Conservation (phyloP, 2,888 invertebrate genomes). For the Ernsta delagoae region DNA sequence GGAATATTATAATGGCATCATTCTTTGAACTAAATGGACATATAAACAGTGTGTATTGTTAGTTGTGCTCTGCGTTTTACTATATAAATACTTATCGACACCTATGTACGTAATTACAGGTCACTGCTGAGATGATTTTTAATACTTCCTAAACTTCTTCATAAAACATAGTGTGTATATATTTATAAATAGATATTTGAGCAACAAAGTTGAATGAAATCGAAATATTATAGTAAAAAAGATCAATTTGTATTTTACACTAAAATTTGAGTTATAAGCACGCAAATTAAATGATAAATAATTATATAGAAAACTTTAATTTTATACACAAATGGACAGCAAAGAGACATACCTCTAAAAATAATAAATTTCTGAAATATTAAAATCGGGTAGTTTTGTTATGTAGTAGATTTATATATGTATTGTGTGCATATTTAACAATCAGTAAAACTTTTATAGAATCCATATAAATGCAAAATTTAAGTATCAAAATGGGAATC, state of each 20-base stretch:
- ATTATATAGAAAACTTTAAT: background rate
- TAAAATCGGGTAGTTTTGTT: constrained; percentile 16
- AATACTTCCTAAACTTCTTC: too few relatives aligned
- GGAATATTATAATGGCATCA: constrained; percentile 72
- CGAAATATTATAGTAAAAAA: constrained; percentile 10
- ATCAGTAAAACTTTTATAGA: constrained; percentile 23
- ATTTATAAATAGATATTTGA: background rate
- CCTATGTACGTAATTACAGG: background rate
- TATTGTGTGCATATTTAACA: constrained; percentile 27
- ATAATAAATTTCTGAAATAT: background rate
- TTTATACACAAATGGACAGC: constrained; percentile 10
- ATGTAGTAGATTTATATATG: constrained; percentile 12
- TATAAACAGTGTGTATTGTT: constrained; percentile 27
- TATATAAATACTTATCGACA: background rate
- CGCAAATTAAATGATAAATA: background rate
- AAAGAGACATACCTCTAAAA: background rate
- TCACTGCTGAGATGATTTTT: constrained; percentile 2
- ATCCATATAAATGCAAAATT: constrained; percentile 33
- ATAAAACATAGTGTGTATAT: background rate
- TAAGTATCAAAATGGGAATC: constrained; percentile 33
- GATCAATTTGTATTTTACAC: background rate
- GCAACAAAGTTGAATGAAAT: constrained; percentile 19
- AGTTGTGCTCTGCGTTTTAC: constrained; percentile 26
- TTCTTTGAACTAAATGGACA: constrained; percentile 30
- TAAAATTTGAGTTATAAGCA: background rate